Conservation (phyloP, 1,140 invertebrate genomes). For the Brevipalpus yothersi region DNA sequence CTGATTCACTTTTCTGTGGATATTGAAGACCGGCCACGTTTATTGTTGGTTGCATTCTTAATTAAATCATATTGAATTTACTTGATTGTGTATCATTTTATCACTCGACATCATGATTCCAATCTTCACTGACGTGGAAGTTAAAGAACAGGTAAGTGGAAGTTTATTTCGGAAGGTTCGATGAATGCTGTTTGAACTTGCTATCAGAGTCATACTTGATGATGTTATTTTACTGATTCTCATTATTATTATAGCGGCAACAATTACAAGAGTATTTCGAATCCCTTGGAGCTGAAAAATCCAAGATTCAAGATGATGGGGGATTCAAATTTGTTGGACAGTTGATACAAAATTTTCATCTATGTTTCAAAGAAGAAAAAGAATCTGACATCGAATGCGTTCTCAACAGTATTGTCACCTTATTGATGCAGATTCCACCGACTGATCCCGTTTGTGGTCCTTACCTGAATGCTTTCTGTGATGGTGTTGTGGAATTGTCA, state of each 20-base stretch:
- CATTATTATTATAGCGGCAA: conserved; percentile 34
- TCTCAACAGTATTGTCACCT: conserved; percentile 51
- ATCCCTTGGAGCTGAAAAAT: conserved; percentile 62
- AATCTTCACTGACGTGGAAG: conserved; percentile 22
- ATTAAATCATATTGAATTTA: too few relatives aligned
- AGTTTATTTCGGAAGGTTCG: background rate
- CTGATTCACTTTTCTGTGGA: too few relatives aligned
- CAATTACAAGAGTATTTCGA: conserved; percentile 72
- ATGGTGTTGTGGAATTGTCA: conserved; percentile 75
- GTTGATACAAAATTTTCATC: conserved; percentile 75
- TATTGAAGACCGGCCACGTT: too few relatives aligned
- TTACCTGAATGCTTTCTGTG: conserved; percentile 68
- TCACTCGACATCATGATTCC: conserved; percentile 13
- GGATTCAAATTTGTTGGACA: conserved; percentile 18
- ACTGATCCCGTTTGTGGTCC: conserved; percentile 49
- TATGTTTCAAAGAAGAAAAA: conserved; percentile 45
- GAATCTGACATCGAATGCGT: conserved; percentile 27
- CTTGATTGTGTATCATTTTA: background rate
- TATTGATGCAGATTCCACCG: conserved; percentile 60
- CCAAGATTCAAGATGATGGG: conserved; percentile 15
- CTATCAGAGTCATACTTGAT: background rate
- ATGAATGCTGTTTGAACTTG: background rate
- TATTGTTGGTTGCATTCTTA: too few relatives aligned
- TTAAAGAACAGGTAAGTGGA: conserved; percentile 17
- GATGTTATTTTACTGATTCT: background rate